Evolutionary conservation across 2,113 vertebrate species (phyloP).

Genomic region (Solea solea): DNA sequence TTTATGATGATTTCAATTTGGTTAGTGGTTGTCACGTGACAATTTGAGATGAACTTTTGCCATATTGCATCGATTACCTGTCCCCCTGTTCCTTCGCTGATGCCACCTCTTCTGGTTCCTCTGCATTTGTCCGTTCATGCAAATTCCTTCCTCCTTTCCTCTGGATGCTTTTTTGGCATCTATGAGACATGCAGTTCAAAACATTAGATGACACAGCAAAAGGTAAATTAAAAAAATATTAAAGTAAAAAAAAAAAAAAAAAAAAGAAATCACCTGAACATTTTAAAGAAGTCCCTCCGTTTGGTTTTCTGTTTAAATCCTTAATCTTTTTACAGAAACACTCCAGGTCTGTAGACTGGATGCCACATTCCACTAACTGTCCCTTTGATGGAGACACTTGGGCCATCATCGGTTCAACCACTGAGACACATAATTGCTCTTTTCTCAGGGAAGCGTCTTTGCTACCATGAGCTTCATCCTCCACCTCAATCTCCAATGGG

Average conservation of each 20-base stretch:
- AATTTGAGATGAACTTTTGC: neutral
- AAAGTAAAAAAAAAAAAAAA: neutral
- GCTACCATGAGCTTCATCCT: neutral
- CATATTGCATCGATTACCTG: conserved; percentile 25
- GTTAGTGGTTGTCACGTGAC: neutral
- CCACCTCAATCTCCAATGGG: neutral
- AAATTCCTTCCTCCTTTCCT: neutral
- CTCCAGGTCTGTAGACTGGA: conserved; percentile 47
- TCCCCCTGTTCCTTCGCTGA: conserved; percentile 36
- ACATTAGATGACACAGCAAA: neutral
- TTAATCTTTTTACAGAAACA: neutral
- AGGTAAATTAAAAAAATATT: neutral
- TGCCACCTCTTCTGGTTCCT: conserved; percentile 31
- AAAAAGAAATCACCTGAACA: conserved; percentile 38
- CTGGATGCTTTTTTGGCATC: conserved; percentile 11
- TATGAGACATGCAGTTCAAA: neutral
- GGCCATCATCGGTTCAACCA: neutral
- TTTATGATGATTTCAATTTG: neutral
- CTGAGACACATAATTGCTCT: neutral
- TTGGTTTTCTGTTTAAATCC: neutral
- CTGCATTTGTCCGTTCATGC: neutral
- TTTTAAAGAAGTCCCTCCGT: neutral
- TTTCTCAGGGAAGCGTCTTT: neutral
- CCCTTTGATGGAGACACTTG: conserved; percentile 28
- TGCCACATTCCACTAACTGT: conserved; percentile 46